phyloP scores from a whole-genome alignment of 1,140 invertebrate species.

The Nixonia krombeini region DNA sequence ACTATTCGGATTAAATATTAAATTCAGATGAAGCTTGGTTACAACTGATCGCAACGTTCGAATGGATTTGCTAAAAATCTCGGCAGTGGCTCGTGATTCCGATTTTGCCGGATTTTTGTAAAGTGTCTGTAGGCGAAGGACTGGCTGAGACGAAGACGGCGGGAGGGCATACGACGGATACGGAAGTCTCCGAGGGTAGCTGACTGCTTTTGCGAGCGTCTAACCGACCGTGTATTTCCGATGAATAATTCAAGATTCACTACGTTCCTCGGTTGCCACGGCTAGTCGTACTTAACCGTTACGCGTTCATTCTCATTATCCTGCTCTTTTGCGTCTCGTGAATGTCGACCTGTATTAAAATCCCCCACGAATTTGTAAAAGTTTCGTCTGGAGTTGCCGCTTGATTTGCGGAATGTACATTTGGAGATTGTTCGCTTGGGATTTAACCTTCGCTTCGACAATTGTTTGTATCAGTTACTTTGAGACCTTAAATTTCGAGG shows the following conservation, averaged over 20 bases:
- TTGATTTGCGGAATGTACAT: too few relatives aligned
- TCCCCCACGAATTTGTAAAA: too few relatives aligned
- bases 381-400: too few relatives aligned
- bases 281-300: conserved; percentile 47
- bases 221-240: conserved; percentile 55
- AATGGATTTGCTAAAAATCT: too few relatives aligned
- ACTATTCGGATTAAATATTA: too few relatives aligned
- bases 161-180: conserved; percentile 20
- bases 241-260: conserved; percentile 59
- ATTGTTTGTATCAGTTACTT: too few relatives aligned
- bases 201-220: conserved; percentile 49
- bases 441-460: too few relatives aligned
- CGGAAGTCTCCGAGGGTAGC: conserved; percentile 49
- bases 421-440: too few relatives aligned
- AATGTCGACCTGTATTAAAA: conserved; percentile 36
- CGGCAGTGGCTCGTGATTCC: neutral
- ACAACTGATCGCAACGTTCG: too few relatives aligned
- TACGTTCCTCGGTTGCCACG: conserved; percentile 45
- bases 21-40: too few relatives aligned
- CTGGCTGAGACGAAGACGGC: conserved; percentile 15
- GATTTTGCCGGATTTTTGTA: conserved; percentile 35
- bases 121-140: conserved; percentile 33
- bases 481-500: too few relatives aligned
- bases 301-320: conserved; percentile 50
- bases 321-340: conserved; percentile 49